Base-by-base conservation (phyloP, 1,140 invertebrate genomes). In the Orius insidiosus region DNA sequence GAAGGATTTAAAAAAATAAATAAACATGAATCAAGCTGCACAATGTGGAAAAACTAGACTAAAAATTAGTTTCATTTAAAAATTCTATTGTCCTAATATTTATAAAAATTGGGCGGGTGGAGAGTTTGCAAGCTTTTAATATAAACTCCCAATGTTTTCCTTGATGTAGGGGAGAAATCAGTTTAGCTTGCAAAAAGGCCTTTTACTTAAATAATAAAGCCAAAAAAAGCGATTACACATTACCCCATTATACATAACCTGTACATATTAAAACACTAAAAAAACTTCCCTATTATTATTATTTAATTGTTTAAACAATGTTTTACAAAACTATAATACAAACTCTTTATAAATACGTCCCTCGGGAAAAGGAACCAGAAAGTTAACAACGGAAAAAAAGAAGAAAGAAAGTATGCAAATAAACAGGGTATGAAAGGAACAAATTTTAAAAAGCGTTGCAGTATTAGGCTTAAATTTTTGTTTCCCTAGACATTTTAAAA, bases 281-380 rank as follows among this genome's bases (percentile, higher is more conserved):
- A 46, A 46, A 46, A 46, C 36, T 33, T 32, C 36, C 32, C 45
- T 36, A 45, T 35, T 24, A 24, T 24, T 24, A 24, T 24, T 24
- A 4, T 24, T 24, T 24, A 24, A 24, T 46, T 46, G 35, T 46
- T 46, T 46, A 35, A 46, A 46, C 34, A 19, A 14, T 46, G 45
- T 46, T 46, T 46, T 46, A 46, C 45, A 46, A 46, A 46, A 46
- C 45, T 46, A 46, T 46, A 46, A 37, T 46, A 46, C 45, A 46
- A 24, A 24, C 24, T 24, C 24, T 24, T 24, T 24, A 24, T 24
- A 24, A 24, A 24, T 24, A 24, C 24, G 24, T 24, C 24, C 24
- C 24, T 24, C 7, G 24, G 24, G 24, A 24, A 24, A 4, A 24
- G 7, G 24, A 7, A 24, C 3, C 24, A 3, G 3, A 7, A 24